Evolutionary conservation across 2,888 invertebrate species (phyloP), one percentile per base, ranked within the genome.

Genomic region (Andrena haemorrhoa): DNA sequence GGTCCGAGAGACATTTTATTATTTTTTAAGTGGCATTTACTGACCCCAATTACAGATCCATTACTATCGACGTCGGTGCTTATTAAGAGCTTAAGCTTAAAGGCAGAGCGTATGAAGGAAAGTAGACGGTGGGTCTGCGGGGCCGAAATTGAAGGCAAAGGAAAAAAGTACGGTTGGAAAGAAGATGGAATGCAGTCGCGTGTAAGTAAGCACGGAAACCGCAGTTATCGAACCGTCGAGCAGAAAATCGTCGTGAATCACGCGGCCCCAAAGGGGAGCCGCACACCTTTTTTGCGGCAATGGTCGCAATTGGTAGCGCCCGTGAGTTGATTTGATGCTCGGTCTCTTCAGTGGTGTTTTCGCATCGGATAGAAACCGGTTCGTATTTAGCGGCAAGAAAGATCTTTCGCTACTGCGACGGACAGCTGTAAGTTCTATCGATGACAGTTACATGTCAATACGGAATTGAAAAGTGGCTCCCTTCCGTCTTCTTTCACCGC

Each of bases 381-480:
- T 84, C 82, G 73, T 78, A 69, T 69, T 33, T 49, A 49, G 61
- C 63, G n/a, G 10, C 71, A 82, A 84, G 82, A 86, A 82, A 85
- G 58, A 78, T 79, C 77, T 60, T 51, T 68, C 79, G 84, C 82
- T 77, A 75, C 76, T 60, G 72, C 81, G 69, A 69, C 75, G 81
- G 79, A 82, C 80, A 79, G 82, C 84, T 84, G 85, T 79, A 86
- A 80, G 77, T 80, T 82, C 79, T 75, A 79, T 80, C 88, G 91
- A 92, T 93, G 93, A 93, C 93, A 93, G 93, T 93, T 93, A 93
- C 93, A 93, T 92, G 93, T 93, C 93, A 93, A 93, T 93, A 92
- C 89, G 86, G 89, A 89, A 92, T 92, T 90, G 91, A 91, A 91
- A 90, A 92, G 90, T 91, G 64, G 41, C 47, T 74, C 41, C 68